A percentile compares a stretch with the other conserved stretches of the same genome.
Evolutionary conservation across 1,140 invertebrate genomes (phyloP).

Genomic region (Pantala flavescens): DNA sequence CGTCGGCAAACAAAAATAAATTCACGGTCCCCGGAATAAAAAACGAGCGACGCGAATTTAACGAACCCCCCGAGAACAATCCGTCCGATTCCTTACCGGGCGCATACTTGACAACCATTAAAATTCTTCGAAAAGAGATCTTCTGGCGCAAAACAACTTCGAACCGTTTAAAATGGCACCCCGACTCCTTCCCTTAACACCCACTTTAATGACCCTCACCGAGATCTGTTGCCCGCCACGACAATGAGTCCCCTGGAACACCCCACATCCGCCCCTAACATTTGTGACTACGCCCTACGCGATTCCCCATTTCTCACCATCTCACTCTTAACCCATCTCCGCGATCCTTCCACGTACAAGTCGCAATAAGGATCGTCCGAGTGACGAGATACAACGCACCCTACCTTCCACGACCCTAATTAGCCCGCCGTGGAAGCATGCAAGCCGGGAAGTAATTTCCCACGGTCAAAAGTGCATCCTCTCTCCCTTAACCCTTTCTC

Average conservation of each 20-base stretch:
- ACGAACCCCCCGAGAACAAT: too few relatives aligned
- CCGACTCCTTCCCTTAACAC: background rate
- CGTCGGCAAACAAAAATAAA: too few relatives aligned
- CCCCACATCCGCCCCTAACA: background rate
- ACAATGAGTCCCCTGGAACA: background rate
- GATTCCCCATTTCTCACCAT: too few relatives aligned
- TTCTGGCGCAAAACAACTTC: background rate
- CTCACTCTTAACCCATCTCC: too few relatives aligned
- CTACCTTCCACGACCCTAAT: background rate
- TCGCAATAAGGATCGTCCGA: background rate
- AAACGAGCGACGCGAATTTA: too few relatives aligned
- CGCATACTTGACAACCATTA: background rate
- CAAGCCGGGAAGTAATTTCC: background rate
- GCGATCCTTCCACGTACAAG: too few relatives aligned
- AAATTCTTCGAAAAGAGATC: background rate
- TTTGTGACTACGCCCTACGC: background rate
- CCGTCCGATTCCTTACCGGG: too few relatives aligned
- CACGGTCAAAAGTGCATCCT: background rate
- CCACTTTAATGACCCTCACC: background rate
- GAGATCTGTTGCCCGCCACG: background rate
- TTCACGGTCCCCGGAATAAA: too few relatives aligned
- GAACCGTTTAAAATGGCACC: background rate
- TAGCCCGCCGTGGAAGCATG: background rate
- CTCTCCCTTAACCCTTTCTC: background rate
- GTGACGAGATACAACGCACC: background rate